Evolutionary conservation across 2,888 invertebrate genomes (phyloP).

Genomic region (Zootermopsis nevadensis): DNA sequence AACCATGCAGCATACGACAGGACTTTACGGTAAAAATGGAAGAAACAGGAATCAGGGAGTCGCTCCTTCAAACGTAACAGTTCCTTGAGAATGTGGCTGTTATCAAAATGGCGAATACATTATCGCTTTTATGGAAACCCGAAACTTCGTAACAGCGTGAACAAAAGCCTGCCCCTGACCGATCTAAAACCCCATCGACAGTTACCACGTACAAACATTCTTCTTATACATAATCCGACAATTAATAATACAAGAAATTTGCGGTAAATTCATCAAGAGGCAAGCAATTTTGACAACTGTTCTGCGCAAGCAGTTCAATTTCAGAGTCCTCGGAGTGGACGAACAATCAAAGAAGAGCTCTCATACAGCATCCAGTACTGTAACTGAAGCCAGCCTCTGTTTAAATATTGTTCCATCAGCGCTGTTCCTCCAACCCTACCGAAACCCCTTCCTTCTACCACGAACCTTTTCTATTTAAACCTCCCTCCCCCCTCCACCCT

Average conservation of each 20-base stretch:
- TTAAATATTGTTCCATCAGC: slow-evolving; percentile 50
- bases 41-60: too few relatives aligned
- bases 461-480: slow-evolving; percentile 52
- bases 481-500: slow-evolving; percentile 46
- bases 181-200: too few relatives aligned
- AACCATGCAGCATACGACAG: too few relatives aligned
- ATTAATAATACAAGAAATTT: not conserved
- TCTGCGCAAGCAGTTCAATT: not conserved
- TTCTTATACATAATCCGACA: too few relatives aligned
- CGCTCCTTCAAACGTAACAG: too few relatives aligned
- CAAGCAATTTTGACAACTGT: not conserved
- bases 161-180: too few relatives aligned
- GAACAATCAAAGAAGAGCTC: not conserved
- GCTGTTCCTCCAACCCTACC: slow-evolving; percentile 24
- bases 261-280: not conserved
- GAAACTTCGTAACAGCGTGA: too few relatives aligned
- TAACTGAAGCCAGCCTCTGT: slow-evolving; percentile 45
- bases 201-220: too few relatives aligned
- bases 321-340: not conserved
- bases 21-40: too few relatives aligned
- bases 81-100: too few relatives aligned
- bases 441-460: slow-evolving; percentile 23
- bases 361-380: not conserved
- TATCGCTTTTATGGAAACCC: too few relatives aligned
- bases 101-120: too few relatives aligned